These are phyloP conservation scores for Calephelis perditalis DNA, from an alignment of 2,888 invertebrate genomes.

Conservation along the genomic window DNA sequence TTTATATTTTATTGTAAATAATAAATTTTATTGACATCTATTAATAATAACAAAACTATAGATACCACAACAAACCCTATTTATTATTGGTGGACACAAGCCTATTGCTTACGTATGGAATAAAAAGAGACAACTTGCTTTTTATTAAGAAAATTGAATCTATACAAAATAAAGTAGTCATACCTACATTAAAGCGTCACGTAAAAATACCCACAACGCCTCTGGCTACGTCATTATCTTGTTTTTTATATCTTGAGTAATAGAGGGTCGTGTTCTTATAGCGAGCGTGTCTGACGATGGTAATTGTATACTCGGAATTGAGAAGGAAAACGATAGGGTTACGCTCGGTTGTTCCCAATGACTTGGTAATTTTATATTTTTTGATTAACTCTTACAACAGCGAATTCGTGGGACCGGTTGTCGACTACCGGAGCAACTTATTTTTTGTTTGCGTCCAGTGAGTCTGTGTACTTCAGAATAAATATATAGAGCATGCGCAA, in stretches of 20 bases:
- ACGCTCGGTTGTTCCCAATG: constrained; percentile 59
- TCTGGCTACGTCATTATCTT: constrained; percentile 23
- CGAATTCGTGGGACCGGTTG: constrained; percentile 3
- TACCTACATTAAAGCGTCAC: neutral
- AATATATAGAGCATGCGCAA: too few species aligned
- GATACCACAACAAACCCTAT: too few species aligned
- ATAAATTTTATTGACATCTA: too few species aligned
- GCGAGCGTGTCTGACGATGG: constrained; percentile 32
- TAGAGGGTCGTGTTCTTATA: constrained; percentile 22
- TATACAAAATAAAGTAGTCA: neutral
- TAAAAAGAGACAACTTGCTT: too few species aligned
- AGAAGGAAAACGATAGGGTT: constrained; percentile 60
- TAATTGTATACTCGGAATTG: constrained; percentile 70
- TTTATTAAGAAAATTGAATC: too few species aligned
- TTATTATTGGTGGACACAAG: too few species aligned
- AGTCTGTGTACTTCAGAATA: too few species aligned
- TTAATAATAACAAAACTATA: too few species aligned
- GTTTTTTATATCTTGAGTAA: constrained; percentile 24
- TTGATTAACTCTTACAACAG: neutral
- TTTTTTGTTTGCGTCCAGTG: constrained; percentile 11
- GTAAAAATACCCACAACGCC: constrained; percentile 19
- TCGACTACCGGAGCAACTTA: constrained; percentile 12
- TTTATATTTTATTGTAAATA: too few species aligned
- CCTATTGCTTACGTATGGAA: too few species aligned
- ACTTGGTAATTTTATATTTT: constrained; percentile 49